Evolutionary conservation across 2,888 invertebrate species (phyloP).

Genomic region (Scaptomyza reducta): DNA sequence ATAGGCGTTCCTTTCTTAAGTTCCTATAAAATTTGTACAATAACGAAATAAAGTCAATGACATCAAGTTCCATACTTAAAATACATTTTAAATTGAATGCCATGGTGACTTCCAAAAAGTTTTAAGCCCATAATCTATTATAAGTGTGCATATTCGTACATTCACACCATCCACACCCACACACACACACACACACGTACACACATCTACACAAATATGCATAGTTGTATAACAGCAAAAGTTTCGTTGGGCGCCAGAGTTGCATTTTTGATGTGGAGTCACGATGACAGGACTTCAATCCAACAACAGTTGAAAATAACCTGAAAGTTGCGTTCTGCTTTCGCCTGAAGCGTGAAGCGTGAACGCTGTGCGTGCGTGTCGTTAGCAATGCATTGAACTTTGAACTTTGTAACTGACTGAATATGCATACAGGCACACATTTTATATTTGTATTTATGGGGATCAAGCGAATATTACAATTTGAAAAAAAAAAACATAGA

Average conservation of each 20-base stretch:
- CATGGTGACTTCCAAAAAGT: not conserved
- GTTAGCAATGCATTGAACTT: slow-evolving; percentile 11
- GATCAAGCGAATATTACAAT: too few species aligned
- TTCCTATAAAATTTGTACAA: too few species aligned
- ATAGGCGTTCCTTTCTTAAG: too few species aligned
- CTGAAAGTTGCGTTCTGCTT: slow-evolving; percentile 10
- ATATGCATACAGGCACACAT: not conserved
- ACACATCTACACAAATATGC: not conserved
- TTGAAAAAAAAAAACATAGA: too few species aligned
- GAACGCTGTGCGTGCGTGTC: slow-evolving; percentile 8
- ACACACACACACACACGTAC: too few species aligned
- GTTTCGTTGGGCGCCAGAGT: not conserved
- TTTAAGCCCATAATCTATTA: slow-evolving; percentile 1
- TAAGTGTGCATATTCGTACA: not conserved
- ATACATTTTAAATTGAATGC: not conserved
- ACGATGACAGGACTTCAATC: slow-evolving; percentile 13
- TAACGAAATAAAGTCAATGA: not conserved
- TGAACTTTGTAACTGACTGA: slow-evolving; percentile 7
- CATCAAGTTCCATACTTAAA: not conserved
- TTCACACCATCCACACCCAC: not conserved
- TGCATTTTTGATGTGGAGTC: not conserved
- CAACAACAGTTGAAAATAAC: not conserved
- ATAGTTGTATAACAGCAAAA: not conserved
- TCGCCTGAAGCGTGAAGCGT: not conserved
- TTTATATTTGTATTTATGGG: too few species aligned